These are phyloP conservation scores for Asobara japonica DNA, from an alignment of 1,140 invertebrate species.

Conservation along the genomic window DNA sequence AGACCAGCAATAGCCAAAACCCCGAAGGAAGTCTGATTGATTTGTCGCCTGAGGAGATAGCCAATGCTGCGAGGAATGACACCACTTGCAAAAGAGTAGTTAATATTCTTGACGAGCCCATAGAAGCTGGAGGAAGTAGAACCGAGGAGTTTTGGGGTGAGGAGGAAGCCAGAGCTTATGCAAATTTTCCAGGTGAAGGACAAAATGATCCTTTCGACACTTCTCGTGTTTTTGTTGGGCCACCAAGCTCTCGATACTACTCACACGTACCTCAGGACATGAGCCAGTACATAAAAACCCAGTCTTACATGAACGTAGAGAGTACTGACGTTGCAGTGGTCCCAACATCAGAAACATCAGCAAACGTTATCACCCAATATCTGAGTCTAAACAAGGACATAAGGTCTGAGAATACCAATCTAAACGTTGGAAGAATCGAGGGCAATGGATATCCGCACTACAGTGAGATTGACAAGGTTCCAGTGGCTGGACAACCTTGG, in stretches of 20 bases:
- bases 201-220: conserved; percentile 73
- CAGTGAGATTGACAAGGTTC: conserved; percentile 54
- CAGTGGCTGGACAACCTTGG: conserved; percentile 43
- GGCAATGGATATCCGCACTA: conserved; percentile 49
- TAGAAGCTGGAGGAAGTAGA: conserved; percentile 66
- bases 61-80: conserved; percentile 41
- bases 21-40: conserved; percentile 72
- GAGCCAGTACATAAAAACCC: conserved; percentile 39
- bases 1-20: conserved; percentile 66
- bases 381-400: conserved; percentile 30
- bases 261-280: conserved; percentile 60
- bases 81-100: conserved; percentile 55
- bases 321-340: conserved; percentile 30
- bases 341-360: background rate
- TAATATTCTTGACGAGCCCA: conserved; percentile 81
- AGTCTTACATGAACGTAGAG: conserved; percentile 53
- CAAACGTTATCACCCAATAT: conserved; percentile 18
- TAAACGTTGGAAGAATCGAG: conserved; percentile 44
- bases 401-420: conserved; percentile 46
- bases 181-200: conserved; percentile 53
- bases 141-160: conserved; percentile 52
- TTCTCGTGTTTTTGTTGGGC: conserved; percentile 58
- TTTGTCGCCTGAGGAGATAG: conserved; percentile 69
- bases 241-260: conserved; percentile 61
- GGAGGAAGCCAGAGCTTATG: conserved; percentile 56